Percentiles rank a stretch among this genome's conserved stretches.
phyloP scores from a whole-genome alignment of 1,140 invertebrate species.

The Trinorchestia longiramus region DNA sequence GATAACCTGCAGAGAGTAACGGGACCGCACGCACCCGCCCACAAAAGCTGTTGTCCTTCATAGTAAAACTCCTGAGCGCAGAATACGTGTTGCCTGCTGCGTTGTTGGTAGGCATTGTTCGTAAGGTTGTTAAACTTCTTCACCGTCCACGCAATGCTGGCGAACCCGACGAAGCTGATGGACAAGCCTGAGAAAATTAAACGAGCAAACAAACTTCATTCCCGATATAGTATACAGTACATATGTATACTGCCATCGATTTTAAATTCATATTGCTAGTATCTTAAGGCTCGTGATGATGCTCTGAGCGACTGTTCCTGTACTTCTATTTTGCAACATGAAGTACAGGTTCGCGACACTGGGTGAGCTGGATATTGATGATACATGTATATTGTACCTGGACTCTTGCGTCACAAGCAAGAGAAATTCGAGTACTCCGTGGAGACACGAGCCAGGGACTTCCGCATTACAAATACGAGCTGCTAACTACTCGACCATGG shows the following conservation, averaged over 20 bases:
- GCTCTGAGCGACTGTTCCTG: too few relatives aligned
- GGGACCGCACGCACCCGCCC: not conserved
- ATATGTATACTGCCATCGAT: not conserved
- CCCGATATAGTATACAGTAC: too few relatives aligned
- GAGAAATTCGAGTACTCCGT: too few relatives aligned
- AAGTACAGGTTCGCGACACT: too few relatives aligned
- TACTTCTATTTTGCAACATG: not conserved
- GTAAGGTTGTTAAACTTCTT: not conserved
- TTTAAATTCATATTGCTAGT: too few relatives aligned
- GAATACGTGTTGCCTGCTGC: not conserved
- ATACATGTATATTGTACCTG: not conserved
- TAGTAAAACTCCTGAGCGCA: conserved; percentile 14
- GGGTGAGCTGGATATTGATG: not conserved
- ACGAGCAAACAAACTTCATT: too few relatives aligned
- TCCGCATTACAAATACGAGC: too few relatives aligned
- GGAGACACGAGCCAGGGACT: too few relatives aligned
- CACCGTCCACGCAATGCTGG: not conserved
- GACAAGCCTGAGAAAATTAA: not conserved
- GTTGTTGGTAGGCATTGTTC: not conserved
- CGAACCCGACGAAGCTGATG: not conserved
- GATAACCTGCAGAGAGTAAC: too few relatives aligned
- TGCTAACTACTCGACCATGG: too few relatives aligned
- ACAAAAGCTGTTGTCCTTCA: not conserved
- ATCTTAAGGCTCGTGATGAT: not conserved
- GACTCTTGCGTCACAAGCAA: not conserved